Percentiles rank a stretch among this genome's conserved stretches.
Evolutionary conservation across 2,888 invertebrate genomes (phyloP).

Genomic region (Serrognathus titanus): DNA sequence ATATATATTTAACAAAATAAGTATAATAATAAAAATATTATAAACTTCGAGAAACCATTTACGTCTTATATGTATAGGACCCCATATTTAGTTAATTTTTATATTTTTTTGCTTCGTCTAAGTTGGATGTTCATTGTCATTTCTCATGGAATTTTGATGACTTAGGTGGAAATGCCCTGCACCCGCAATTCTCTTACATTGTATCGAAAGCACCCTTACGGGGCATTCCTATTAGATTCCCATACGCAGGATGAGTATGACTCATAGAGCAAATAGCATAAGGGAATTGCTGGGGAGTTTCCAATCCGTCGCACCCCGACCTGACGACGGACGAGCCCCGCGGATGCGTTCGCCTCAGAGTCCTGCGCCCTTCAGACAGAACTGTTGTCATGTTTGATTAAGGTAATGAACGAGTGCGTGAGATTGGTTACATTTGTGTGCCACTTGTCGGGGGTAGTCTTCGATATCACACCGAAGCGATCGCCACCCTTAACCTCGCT

Average conservation of each 20-base stretch:
- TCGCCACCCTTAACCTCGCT: conserved; percentile 7
- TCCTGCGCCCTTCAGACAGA: background rate
- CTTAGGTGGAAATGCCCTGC: conserved; percentile 15
- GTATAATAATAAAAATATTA: too few species aligned
- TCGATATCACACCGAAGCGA: conserved; percentile 20
- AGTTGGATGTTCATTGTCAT: too few species aligned
- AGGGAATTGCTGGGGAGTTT: conserved; percentile 36
- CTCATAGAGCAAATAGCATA: conserved; percentile 45
- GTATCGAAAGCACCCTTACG: conserved; percentile 25
- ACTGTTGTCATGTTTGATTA: conserved; percentile 40
- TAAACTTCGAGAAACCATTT: too few species aligned
- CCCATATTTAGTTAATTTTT: too few species aligned
- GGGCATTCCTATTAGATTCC: conserved; percentile 45
- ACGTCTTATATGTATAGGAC: too few species aligned
- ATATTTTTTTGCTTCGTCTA: too few species aligned
- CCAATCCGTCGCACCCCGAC: too few species aligned
- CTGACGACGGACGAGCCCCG: too few species aligned
- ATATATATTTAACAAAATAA: too few species aligned
- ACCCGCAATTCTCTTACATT: conserved; percentile 4
- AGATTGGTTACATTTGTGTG: conserved; percentile 45
- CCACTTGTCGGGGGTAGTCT: conserved; percentile 24
- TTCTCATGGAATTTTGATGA: too few species aligned
- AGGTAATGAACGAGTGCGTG: conserved; percentile 48
- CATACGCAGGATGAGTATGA: conserved; percentile 38
- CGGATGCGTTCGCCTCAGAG: too few species aligned